Conservation (phyloP, 2,797 vertebrate genomes). For the Chaenodraco wilsoni region DNA sequence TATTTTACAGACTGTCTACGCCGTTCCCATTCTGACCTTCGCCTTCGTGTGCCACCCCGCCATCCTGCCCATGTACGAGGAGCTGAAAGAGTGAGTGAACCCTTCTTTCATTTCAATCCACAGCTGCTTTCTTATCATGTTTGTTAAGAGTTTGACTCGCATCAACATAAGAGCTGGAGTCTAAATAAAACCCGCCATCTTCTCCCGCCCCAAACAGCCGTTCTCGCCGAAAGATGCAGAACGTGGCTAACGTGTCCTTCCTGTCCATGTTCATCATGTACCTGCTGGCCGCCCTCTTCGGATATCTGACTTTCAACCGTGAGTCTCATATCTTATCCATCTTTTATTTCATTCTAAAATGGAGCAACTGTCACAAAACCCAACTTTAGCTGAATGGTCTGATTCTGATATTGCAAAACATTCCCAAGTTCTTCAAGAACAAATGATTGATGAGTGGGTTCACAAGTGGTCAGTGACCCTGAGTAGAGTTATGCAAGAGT, state of each 20-base stretch:
- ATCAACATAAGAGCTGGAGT: background rate
- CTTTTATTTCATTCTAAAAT: too few relatives aligned
- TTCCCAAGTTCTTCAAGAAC: background rate
- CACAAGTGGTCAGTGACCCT: constrained; percentile 1
- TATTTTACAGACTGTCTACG: constrained; percentile 90
- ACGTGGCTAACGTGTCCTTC: constrained; percentile 95
- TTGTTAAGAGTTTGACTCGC: background rate
- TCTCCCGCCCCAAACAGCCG: constrained; percentile 81
- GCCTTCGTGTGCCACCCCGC: constrained; percentile 98
- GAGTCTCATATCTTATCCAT: constrained; percentile 54
- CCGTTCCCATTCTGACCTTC: constrained; percentile 95
- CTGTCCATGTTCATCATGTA: constrained; percentile 98
- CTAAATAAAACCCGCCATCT: background rate
- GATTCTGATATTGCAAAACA: background rate
- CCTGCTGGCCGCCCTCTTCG: constrained; percentile 95
- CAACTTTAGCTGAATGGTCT: too few relatives aligned
- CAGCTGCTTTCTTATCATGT: constrained; percentile 6
- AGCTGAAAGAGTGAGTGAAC: constrained; percentile 91
- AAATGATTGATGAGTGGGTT: background rate
- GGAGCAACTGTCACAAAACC: too few relatives aligned
- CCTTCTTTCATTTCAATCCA: background rate
- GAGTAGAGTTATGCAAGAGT: constrained; percentile 40
- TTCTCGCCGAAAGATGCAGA: constrained; percentile 94
- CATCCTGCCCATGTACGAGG: constrained; percentile 97
- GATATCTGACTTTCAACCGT: constrained; percentile 98